phyloP scores from a whole-genome alignment of 2,113 vertebrate species.

The Triplophysa siluroides region DNA sequence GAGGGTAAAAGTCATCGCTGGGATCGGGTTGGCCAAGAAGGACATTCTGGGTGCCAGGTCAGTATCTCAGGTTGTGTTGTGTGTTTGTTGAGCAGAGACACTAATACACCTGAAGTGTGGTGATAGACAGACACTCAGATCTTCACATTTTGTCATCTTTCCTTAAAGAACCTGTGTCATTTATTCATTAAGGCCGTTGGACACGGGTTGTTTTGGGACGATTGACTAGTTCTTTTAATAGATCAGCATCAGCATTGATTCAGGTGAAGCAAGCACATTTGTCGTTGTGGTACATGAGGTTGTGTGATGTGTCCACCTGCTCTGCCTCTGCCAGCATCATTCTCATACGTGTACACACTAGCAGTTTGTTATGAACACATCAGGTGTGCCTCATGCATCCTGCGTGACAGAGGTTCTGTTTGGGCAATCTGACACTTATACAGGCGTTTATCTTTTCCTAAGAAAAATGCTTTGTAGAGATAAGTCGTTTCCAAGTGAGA shows the following conservation, averaged over 20 bases:
- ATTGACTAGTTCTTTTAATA: too few species aligned
- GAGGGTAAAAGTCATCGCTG: slow-evolving; percentile 88
- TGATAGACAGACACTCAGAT: too few species aligned
- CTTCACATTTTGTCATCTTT: too few species aligned
- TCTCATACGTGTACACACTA: not conserved
- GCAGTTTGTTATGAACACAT: slow-evolving; percentile 39
- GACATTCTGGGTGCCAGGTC: slow-evolving; percentile 96
- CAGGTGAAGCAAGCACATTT: not conserved
- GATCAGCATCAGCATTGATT: not conserved
- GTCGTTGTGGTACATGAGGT: not conserved
- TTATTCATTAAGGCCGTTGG: too few species aligned
- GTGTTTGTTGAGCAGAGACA: not conserved
- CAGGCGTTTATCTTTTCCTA: not conserved
- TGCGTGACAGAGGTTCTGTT: not conserved
- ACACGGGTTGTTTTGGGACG: too few species aligned
- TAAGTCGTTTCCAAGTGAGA: not conserved
- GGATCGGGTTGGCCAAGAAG: slow-evolving; percentile 93
- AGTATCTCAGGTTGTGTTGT: slow-evolving; percentile 50
- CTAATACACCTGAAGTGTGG: too few species aligned
- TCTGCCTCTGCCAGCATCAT: not conserved
- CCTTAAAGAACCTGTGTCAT: too few species aligned
- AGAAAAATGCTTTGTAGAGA: not conserved
- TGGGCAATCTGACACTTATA: not conserved
- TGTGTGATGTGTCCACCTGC: not conserved
- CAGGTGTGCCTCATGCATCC: not conserved